A percentile compares a stretch with the other conserved stretches of the same genome.
These are phyloP conservation scores for Stramonita haemastoma DNA, from an alignment of 2,888 invertebrate genomes.

Conservation along the genomic window DNA sequence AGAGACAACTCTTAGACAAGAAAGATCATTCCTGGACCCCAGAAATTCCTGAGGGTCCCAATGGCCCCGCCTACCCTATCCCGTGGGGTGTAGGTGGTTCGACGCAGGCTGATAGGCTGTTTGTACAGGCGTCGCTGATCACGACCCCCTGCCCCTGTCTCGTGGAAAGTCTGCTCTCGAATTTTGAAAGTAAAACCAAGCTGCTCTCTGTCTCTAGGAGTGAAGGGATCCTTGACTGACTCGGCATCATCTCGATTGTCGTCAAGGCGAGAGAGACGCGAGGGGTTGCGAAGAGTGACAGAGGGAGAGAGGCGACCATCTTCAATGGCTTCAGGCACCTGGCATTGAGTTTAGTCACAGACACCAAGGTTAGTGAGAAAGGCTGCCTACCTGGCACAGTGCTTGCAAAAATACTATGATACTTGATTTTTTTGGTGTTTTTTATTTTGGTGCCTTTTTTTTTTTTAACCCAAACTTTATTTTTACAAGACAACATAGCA, in stretches of 20 bases:
- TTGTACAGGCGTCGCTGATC: constrained; percentile 41
- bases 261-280: constrained; percentile 52
- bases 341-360: constrained; percentile 2
- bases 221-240: constrained; percentile 36
- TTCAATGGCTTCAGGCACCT: constrained; percentile 49
- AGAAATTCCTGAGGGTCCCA: neutral
- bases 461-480: too few relatives aligned
- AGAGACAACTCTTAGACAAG: neutral
- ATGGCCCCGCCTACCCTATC: constrained; percentile 40
- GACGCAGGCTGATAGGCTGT: constrained; percentile 43
- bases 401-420: neutral
- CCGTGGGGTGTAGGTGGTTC: constrained; percentile 46
- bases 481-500: too few relatives aligned
- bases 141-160: neutral
- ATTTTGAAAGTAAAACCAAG: constrained; percentile 31
- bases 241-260: constrained; percentile 46
- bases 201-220: constrained; percentile 44
- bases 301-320: constrained; percentile 54
- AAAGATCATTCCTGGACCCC: neutral
- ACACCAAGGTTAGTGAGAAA: neutral
- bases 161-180: constrained; percentile 37
- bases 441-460: too few relatives aligned
- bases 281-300: constrained; percentile 47
- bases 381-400: neutral
- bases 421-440: too few relatives aligned